These are phyloP conservation scores for Trypoxylus dichotomus DNA, from an alignment of 1,140 invertebrate species.

Conservation along the genomic window DNA sequence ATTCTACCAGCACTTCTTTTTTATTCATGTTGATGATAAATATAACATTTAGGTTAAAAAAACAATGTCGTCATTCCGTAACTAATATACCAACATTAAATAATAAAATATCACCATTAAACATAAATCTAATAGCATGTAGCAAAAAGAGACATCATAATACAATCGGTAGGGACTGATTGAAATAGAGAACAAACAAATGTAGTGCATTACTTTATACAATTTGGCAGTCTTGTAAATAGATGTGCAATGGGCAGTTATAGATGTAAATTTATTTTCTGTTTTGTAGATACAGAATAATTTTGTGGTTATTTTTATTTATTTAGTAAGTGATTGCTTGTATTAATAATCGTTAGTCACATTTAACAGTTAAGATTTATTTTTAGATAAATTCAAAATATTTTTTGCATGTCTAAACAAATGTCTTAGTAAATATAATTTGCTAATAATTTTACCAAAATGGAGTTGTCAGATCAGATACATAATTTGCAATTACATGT, in stretches of 20 bases:
- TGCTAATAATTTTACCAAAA: conserved; percentile 38
- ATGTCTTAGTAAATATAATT: conserved; percentile 27
- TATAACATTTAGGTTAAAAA: conserved; percentile 32
- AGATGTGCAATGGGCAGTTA: conserved; percentile 40
- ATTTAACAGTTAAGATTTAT: conserved; percentile 29
- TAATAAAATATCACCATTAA: neutral
- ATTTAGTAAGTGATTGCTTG: conserved; percentile 17
- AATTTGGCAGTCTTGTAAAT: conserved; percentile 23
- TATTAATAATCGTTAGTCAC: neutral
- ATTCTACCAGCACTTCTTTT: conserved; percentile 44
- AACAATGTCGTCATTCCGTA: conserved; percentile 10
- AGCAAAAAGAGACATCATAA: neutral
- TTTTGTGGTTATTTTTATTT: conserved; percentile 31
- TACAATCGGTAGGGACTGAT: too few species aligned
- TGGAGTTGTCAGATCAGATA: conserved; percentile 42
- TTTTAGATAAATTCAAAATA: conserved; percentile 13
- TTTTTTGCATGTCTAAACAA: conserved; percentile 24
- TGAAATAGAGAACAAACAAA: neutral
- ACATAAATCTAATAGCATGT: neutral
- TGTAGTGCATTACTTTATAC: neutral
- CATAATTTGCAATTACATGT: conserved; percentile 21
- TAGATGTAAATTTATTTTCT: conserved; percentile 30
- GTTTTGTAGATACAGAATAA: conserved; percentile 11
- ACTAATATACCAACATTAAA: conserved; percentile 13
- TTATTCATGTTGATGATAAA: conserved; percentile 40